These are phyloP conservation scores for Sphaerodactylus townsendi DNA, from an alignment of 2,113 vertebrate species.

Conservation along the genomic window DNA sequence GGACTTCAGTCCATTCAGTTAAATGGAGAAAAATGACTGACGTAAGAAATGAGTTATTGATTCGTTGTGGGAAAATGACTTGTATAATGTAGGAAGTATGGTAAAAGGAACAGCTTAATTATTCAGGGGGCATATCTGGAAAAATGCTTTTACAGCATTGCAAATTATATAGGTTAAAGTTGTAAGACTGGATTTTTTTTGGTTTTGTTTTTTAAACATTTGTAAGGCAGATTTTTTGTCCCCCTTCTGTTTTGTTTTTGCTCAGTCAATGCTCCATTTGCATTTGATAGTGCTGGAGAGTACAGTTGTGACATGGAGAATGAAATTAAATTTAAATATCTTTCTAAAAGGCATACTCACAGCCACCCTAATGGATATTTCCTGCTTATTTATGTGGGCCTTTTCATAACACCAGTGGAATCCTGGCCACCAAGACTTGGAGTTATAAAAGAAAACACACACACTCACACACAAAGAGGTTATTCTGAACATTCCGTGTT, in stretches of 20 bases:
- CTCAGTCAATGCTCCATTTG: constrained; percentile 7
- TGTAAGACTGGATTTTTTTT: constrained; percentile 10
- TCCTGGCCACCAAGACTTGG: constrained; percentile 22
- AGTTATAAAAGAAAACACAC: not conserved
- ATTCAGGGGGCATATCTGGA: constrained; percentile 78
- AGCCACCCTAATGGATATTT: constrained; percentile 14
- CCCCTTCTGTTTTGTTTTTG: not conserved
- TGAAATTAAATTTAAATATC: constrained; percentile 11
- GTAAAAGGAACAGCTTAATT: constrained; percentile 84
- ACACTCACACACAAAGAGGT: not conserved
- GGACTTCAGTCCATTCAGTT: constrained; percentile 77
- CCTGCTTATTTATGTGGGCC: constrained; percentile 29
- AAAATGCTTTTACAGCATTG: constrained; percentile 76
- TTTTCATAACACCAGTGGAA: constrained; percentile 34
- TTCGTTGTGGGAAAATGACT: constrained; percentile 79
- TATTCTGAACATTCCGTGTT: constrained; percentile 47
- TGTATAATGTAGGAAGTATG: constrained; percentile 81
- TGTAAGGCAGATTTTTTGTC: constrained; percentile 49
- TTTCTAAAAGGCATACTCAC: not conserved
- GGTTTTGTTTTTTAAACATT: constrained; percentile 49
- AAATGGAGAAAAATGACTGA: constrained; percentile 85
- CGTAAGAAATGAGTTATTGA: constrained; percentile 81
- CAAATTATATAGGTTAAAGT: constrained; percentile 67
- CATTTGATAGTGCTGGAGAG: constrained; percentile 9
- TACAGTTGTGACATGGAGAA: constrained; percentile 23